Evolutionary conservation across 2,797 vertebrate genomes (phyloP).

Genomic region (Pseudomugil tenellus): DNA sequence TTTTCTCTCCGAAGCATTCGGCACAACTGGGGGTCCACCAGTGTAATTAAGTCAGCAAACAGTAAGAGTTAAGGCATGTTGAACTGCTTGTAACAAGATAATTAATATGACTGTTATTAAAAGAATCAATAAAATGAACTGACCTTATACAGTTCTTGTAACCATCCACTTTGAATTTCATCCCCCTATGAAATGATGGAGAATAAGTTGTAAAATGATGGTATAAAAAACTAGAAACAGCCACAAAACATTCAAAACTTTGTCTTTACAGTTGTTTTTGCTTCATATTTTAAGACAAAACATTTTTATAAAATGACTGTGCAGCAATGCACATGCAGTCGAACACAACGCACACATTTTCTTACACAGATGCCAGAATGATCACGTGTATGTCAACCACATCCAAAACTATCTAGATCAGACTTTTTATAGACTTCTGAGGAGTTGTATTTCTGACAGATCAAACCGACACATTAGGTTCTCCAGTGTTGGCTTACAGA

Average conservation of each 20-base stretch:
- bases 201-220: not conserved
- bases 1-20: not conserved
- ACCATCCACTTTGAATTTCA: constrained; percentile 84
- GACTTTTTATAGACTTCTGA: not conserved
- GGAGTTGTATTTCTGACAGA: not conserved
- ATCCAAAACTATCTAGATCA: not conserved
- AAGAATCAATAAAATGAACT: constrained; percentile 24
- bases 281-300: too few species aligned
- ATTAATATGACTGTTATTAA: not conserved
- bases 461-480: not conserved
- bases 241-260: not conserved
- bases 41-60: not conserved
- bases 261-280: too few species aligned
- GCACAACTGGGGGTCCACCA: not conserved
- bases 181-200: constrained; percentile 73
- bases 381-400: not conserved
- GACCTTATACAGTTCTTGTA: constrained; percentile 85
- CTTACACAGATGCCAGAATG: not conserved
- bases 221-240: not conserved
- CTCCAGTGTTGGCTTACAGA: not conserved
- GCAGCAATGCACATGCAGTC: not conserved
- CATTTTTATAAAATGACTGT: not conserved
- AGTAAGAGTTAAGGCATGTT: too few species aligned
- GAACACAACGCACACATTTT: not conserved
- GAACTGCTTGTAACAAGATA: not conserved